These are phyloP conservation scores for Andrena trimmerana DNA, from an alignment of 2,888 invertebrate genomes.

Conservation along the genomic window DNA sequence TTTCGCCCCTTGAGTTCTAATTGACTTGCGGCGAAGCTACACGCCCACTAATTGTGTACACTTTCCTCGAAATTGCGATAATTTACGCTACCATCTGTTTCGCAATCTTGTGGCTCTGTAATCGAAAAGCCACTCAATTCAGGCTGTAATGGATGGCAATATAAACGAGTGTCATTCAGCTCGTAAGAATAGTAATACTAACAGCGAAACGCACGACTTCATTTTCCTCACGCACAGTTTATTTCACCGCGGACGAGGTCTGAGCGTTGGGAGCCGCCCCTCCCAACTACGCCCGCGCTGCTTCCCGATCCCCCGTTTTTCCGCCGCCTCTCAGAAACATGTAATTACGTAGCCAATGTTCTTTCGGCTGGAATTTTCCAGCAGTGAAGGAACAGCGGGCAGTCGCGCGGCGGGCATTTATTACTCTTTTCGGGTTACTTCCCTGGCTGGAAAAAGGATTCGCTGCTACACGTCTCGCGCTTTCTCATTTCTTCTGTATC, in stretches of 20 bases:
- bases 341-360: slow-evolving; percentile 63
- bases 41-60: no score
- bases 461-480: slow-evolving; percentile 42
- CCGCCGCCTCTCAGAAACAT: slow-evolving; percentile 37
- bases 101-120: no score
- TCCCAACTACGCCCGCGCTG: background rate
- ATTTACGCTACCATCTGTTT: no score
- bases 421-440: slow-evolving; percentile 64
- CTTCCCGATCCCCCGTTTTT: background rate
- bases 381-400: slow-evolving; percentile 51
- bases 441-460: slow-evolving; percentile 44
- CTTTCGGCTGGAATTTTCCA: slow-evolving; percentile 58
- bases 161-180: background rate
- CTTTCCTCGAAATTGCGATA: no score
- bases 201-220: slow-evolving; percentile 9
- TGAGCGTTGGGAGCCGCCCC: slow-evolving; percentile 3
- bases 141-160: background rate
- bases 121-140: no score
- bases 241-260: slow-evolving; percentile 9
- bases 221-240: slow-evolving; percentile 15
- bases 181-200: slow-evolving; percentile 10
- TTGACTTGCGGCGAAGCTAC: background rate
- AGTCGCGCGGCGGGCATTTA: slow-evolving; percentile 62
- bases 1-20: background rate
- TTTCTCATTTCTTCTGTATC: slow-evolving; percentile 51